These are phyloP conservation scores for Epicampocera succincta DNA, from an alignment of 2,888 invertebrate genomes.

Conservation along the genomic window DNA sequence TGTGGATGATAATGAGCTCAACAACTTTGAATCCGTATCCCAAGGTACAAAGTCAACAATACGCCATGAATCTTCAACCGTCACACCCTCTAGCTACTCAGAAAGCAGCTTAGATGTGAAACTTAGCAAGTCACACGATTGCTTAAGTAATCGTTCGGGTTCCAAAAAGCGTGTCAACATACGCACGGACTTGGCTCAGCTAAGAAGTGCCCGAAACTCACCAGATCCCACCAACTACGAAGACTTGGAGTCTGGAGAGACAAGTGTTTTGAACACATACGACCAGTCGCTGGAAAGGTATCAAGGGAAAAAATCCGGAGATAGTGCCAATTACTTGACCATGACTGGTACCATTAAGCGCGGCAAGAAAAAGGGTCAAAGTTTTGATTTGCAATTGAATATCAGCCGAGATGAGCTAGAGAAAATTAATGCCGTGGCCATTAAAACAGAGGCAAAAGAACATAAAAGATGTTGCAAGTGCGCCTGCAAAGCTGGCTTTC, in stretches of 20 bases:
- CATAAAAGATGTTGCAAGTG: slow-evolving; percentile 83
- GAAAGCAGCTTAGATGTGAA: slow-evolving; percentile 81
- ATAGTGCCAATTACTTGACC: slow-evolving; percentile 84
- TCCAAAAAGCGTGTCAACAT: slow-evolving; percentile 86
- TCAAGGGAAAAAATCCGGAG: slow-evolving; percentile 82
- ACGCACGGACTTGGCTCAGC: slow-evolving; percentile 83
- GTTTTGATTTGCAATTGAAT: slow-evolving; percentile 87
- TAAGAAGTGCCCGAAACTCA: slow-evolving; percentile 77
- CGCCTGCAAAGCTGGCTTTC: slow-evolving; percentile 85
- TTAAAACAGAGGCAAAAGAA: slow-evolving; percentile 84
- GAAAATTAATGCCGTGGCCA: slow-evolving; percentile 85
- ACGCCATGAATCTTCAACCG: slow-evolving; percentile 80
- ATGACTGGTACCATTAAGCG: slow-evolving; percentile 89
- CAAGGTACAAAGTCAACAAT: slow-evolving; percentile 77
- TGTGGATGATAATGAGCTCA: slow-evolving; percentile 81
- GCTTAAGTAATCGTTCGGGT: slow-evolving; percentile 82
- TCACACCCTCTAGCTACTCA: slow-evolving; percentile 81
- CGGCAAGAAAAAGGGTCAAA: slow-evolving; percentile 88
- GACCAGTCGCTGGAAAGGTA: slow-evolving; percentile 83
- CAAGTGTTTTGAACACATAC: slow-evolving; percentile 80
- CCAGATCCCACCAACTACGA: slow-evolving; percentile 79
- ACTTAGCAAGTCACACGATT: slow-evolving; percentile 80
- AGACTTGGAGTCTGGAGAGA: slow-evolving; percentile 81
- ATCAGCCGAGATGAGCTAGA: slow-evolving; percentile 88
- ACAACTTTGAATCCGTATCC: slow-evolving; percentile 80